These are phyloP conservation scores for Prosopocoilus inquinatus DNA, from an alignment of 2,888 invertebrate species.

Conservation along the genomic window DNA sequence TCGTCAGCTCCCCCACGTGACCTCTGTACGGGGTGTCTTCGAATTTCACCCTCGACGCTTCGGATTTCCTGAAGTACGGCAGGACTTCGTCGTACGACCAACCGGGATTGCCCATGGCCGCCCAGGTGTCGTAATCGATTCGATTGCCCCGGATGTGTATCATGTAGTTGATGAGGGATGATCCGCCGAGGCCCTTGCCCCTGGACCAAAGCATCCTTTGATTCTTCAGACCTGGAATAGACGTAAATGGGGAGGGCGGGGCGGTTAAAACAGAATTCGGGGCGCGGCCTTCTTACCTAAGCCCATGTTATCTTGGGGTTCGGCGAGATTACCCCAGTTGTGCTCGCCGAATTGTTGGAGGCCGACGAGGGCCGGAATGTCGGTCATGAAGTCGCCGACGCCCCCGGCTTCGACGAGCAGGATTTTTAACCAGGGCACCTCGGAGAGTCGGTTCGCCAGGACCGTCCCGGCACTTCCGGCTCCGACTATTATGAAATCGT, in stretches of 20 bases:
- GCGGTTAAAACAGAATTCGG: no score
- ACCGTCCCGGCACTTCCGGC: conserved; percentile 71
- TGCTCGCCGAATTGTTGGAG: conserved; percentile 56
- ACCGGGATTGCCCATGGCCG: conserved; percentile 23
- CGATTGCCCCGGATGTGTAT: conserved; percentile 18
- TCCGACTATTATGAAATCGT: conserved; percentile 67
- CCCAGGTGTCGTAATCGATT: conserved; percentile 26
- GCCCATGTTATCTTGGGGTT: conserved; percentile 55
- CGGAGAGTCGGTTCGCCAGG: conserved; percentile 66
- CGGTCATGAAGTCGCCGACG: conserved; percentile 53
- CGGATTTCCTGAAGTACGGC: conserved; percentile 20
- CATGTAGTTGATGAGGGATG: conserved; percentile 18
- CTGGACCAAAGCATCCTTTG: conserved; percentile 24
- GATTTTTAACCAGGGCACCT: conserved; percentile 59
- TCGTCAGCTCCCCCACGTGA: conserved; percentile 42
- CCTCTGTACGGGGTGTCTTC: conserved; percentile 36
- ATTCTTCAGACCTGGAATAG: conserved; percentile 45
- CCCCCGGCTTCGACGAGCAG: conserved; percentile 65
- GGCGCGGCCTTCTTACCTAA: conserved; percentile 42
- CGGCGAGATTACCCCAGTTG: conserved; percentile 61
- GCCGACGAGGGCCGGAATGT: conserved; percentile 54
- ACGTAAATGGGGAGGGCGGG: no score
- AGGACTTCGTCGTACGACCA: conserved; percentile 21
- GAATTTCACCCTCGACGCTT: conserved; percentile 11
- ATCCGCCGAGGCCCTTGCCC: conserved; percentile 21